Evolutionary conservation across 2,797 vertebrate genomes (phyloP), one percentile per base, ranked within the genome.

Genomic region (Alauda arvensis): DNA sequence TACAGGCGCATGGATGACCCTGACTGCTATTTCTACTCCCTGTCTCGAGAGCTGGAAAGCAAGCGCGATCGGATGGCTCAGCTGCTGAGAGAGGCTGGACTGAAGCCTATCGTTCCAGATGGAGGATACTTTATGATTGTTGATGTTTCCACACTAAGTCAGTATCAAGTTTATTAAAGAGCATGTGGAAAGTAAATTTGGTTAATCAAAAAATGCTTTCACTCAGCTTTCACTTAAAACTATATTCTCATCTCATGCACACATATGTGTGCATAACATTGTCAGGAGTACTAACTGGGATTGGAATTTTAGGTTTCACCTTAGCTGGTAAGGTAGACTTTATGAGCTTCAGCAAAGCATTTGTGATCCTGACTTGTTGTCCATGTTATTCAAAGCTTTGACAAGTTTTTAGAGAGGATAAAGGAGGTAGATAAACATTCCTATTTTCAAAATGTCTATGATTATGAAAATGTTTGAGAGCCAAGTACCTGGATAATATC

Each of bases 41-140:
- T 99, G 85, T 95, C 98, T 43, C 96, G 93, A 62, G 98, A 99
- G 82, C 97, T 99, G 62, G 96, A 99, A 95, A 95, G 40, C 19
- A 99, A 99, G 92, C 97, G 99, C 49, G 97, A 99, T 92, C 98
- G 98, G 9, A 94, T 99, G 97, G 98, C 97, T 15, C 80, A 74
- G 79, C 97, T 99, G 8, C 92, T 99, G 57, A 96, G 81, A 77
- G 98, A 96, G 49, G 97, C 95, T 11, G 98, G 99, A 34, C 97
- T 99, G 95, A 97, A 96, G 75, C 98, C 99, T 10, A 48, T 99
- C 60, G 39, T 99, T 87, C 99, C 99, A 14, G 98, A 99, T 46
- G 99, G 99, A 88, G 99, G 99, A 77, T 99, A 99, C 96, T 99
- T 99, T 85, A 99, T 99, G 96, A 95, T 99, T 3, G 98, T 97